Evolutionary conservation across 2,797 vertebrate genomes (phyloP), one percentile per base, ranked within the genome.

Genomic region (Pitangus sulphuratus): DNA sequence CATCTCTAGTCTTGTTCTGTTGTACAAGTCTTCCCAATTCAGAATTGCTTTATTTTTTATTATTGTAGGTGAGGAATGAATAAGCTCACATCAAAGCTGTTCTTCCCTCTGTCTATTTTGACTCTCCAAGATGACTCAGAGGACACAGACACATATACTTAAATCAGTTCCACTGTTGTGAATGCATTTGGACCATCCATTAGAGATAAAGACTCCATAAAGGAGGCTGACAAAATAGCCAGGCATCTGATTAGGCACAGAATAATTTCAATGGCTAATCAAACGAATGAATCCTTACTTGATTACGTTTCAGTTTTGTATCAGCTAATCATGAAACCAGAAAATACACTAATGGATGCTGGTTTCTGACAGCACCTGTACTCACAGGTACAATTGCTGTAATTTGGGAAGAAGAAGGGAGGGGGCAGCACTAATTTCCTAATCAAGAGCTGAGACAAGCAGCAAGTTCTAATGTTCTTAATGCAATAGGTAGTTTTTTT

Each of bases 201-300:
- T 96, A 97, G 83, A 90, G 96, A 93, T 85, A 94, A 97, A 97
- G 84, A 83, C 82, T 96, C 64, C 42, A 31, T 88, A 94, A 95
- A 95, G 94, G 81, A 97, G 95, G 89, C 95, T 98, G 96, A 96
- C 93, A 98, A 95, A 98, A 96, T 97, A 97, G 96, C 95, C 97
- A 97, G 95, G 50, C 81, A 97, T 78, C 90, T 98, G 97, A 98
- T 98, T 98, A 98, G 97, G 82, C 97, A 97, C 96, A 93, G 96
- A 97, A 97, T 97, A 88, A 97, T 97, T 97, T 98, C 96, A 98
- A 98, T 98, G 92, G 93, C 93, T 98, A 98, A 98, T 98, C 97
- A 98, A 97, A 98, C 50, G 88, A 92, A 70, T 97, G 96, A 98
- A 98, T 98, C 93, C 96, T 96, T 93, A 95, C 97, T 97, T 98